phyloP scores from a whole-genome alignment of 2,888 invertebrate genomes.

The Drosophila mulleri region DNA sequence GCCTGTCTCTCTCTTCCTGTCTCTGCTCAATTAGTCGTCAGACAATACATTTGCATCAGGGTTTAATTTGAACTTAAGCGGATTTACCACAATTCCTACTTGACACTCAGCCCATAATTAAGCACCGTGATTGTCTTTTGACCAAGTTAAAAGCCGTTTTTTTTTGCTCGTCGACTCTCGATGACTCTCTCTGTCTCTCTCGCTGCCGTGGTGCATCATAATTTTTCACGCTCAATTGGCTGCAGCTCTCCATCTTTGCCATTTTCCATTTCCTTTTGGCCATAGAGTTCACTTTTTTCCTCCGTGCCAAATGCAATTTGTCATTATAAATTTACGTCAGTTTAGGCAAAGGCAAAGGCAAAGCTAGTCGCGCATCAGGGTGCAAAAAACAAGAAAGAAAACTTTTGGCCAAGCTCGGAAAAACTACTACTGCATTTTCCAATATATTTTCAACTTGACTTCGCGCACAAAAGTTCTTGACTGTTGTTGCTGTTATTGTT shows the following conservation, averaged over 20 bases:
- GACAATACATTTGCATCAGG: constrained; percentile 44
- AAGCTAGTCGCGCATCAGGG: constrained; percentile 33
- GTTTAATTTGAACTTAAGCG: constrained; percentile 62
- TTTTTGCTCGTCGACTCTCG: constrained; percentile 1
- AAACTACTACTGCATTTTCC: constrained; percentile 61
- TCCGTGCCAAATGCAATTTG: constrained; percentile 79
- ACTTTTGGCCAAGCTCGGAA: constrained; percentile 30
- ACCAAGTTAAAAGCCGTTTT: constrained; percentile 34
- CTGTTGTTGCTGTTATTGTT: constrained; percentile 7
- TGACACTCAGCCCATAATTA: constrained; percentile 60
- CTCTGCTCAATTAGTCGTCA: constrained; percentile 14
- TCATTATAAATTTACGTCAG: constrained; percentile 82
- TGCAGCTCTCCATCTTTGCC: constrained; percentile 22
- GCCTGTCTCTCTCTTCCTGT: not conserved
- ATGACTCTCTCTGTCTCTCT: too few relatives aligned
- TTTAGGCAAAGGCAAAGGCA: constrained; percentile 65
- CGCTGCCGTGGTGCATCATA: constrained; percentile 58
- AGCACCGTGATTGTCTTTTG: constrained; percentile 58
- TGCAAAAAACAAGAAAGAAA: constrained; percentile 3
- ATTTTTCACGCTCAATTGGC: constrained; percentile 79
- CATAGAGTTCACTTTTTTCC: constrained; percentile 15
- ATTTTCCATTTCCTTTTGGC: constrained; percentile 24
- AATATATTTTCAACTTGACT: constrained; percentile 70
- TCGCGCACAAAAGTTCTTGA: constrained; percentile 52
- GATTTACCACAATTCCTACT: constrained; percentile 43